A percentile compares a stretch with the other conserved stretches of the same genome.
phyloP scores from a whole-genome alignment of 2,888 invertebrate species.

The Caenorhabditis sp. region DNA sequence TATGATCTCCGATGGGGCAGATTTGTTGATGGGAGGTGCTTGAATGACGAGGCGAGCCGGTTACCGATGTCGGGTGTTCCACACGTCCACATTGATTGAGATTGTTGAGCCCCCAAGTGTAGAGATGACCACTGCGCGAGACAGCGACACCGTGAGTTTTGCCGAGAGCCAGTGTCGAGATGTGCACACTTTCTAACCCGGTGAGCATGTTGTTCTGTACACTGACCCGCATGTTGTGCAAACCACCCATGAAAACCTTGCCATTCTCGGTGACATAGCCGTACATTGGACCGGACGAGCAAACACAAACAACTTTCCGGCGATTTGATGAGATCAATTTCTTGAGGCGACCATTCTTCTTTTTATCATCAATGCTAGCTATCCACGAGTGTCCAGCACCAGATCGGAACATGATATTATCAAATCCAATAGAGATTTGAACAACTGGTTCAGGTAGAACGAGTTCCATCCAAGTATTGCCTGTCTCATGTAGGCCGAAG shows the following conservation, averaged over 20 bases:
- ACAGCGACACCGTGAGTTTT: slow-evolving; percentile 94
- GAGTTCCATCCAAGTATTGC: slow-evolving; percentile 62
- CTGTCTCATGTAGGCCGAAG: slow-evolving; percentile 74
- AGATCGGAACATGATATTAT: slow-evolving; percentile 61
- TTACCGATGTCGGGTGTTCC: slow-evolving; percentile 19
- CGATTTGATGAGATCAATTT: slow-evolving; percentile 41
- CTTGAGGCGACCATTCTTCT: slow-evolving; percentile 43
- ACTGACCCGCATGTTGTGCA: slow-evolving; percentile 74
- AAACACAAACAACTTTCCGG: slow-evolving; percentile 75
- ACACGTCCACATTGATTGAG: slow-evolving; percentile 89
- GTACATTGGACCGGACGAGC: slow-evolving; percentile 93
- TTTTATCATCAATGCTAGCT: slow-evolving; percentile 57
- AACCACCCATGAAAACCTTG: slow-evolving; percentile 81
- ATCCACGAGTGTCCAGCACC: slow-evolving; percentile 66
- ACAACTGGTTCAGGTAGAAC: slow-evolving; percentile 64
- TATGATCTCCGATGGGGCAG: slow-evolving; percentile 45
- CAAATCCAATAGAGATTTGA: slow-evolving; percentile 56
- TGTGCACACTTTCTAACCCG: slow-evolving; percentile 38
- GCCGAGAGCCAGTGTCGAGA: slow-evolving; percentile 82
- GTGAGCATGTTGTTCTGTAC: slow-evolving; percentile 44
- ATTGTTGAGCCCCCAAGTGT: slow-evolving; percentile 95
- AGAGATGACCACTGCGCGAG: slow-evolving; percentile 87
- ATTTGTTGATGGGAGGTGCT: slow-evolving; percentile 16
- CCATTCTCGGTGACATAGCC: slow-evolving; percentile 90
- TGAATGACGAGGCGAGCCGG: slow-evolving; percentile 39